phyloP scores from a whole-genome alignment of 2,888 invertebrate species.

The Monopis laevigella region DNA sequence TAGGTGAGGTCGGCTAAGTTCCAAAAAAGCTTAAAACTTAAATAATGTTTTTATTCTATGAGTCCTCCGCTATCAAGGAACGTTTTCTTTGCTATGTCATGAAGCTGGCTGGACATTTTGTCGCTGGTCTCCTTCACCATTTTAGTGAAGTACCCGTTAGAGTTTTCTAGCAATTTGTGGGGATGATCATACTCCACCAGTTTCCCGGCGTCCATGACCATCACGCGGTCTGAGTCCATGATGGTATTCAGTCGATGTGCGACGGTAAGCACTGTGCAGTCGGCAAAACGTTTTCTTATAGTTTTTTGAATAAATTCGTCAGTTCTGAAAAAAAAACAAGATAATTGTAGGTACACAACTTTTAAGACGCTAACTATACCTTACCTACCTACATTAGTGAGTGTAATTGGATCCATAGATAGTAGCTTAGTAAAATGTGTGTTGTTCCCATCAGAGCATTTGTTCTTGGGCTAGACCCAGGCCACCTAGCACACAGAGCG shows the following conservation, averaged over 20 bases:
- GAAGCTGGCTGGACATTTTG: slow-evolving; percentile 54
- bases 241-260: slow-evolving; percentile 93
- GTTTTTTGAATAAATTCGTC: slow-evolving; percentile 87
- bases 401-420: no score
- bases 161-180: slow-evolving; percentile 68
- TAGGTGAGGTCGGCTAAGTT: no score
- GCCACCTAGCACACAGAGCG: no score
- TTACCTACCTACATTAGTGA: no score
- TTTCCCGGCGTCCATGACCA: slow-evolving; percentile 86
- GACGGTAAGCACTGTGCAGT: slow-evolving; percentile 90
- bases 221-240: slow-evolving; percentile 89
- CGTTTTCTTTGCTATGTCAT: slow-evolving; percentile 53
- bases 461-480: no score
- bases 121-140: slow-evolving; percentile 78
- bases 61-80: slow-evolving; percentile 45
- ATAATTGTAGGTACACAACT: not conserved
- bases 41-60: slow-evolving; percentile 27
- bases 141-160: slow-evolving; percentile 69
- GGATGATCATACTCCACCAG: slow-evolving; percentile 80
- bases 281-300: slow-evolving; percentile 79
- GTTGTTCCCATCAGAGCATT: no score
- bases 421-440: no score
- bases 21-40: no score
- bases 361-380: no score
- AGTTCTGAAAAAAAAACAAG: slow-evolving; percentile 55